Base-by-base conservation (phyloP, 2,113 vertebrate species). In the Setophaga petechia region DNA sequence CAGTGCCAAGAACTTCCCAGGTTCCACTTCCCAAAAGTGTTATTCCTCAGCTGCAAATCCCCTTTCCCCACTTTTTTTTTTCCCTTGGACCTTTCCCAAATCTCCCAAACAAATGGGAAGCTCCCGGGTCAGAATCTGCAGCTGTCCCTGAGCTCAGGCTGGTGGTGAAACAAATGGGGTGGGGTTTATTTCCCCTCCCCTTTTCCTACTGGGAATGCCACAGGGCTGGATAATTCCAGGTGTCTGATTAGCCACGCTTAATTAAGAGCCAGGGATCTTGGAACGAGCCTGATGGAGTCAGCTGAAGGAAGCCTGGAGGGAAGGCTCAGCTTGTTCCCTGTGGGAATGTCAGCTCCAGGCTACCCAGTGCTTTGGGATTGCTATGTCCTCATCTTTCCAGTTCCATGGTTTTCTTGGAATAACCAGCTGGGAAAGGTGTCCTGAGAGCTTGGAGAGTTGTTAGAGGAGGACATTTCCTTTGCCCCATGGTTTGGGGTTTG, bases 201-300 rank as follows among this genome's bases (percentile, higher is more conserved):
- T 80, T 77, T 84, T 71, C 9, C 65, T 10, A 3, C 12, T 1
- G 31, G 72, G 94, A 92, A 76, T 68, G 61, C 31, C 65, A n/a
- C 65, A 49, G 71, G 71, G 89, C 58, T 80, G 81, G 62, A 37
- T 23, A 83, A 83, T 81, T 90, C 81, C 47, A 39, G 75, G 84
- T 82, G 84, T 55, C 81, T 54, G 55, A 95, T 96, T 93, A 94
- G 89, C 79, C 74, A 78, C 6, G 49, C 89, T 93, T 81, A 78
- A 84, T 94, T 95, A 95, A 86, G 68, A 88, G 15, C 39, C 1
- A 0, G 11, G 57, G 57, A 63, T 83, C 69, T 33, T 7, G 4
- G 81, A 39, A 65, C 1, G 12, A 89, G 49, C 37, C 58, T 31
- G 71, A 23, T 77, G 81, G 79, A 61, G 15, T 91, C 30, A 37